Evolutionary conservation across 2,888 invertebrate genomes (phyloP).

Genomic region (Amiota communis): DNA sequence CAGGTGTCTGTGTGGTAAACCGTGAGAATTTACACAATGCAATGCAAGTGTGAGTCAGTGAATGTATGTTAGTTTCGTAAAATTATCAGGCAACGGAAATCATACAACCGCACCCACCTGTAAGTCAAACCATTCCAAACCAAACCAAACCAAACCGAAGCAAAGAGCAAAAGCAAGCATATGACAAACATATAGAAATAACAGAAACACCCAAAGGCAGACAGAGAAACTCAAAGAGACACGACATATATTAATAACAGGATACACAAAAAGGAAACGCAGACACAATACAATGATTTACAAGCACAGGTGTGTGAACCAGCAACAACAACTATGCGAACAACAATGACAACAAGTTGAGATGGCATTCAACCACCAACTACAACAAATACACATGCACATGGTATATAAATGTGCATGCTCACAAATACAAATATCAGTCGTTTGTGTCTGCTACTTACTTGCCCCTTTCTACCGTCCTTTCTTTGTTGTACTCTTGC

Average conservation of each 20-base stretch:
- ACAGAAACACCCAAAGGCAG: not conserved
- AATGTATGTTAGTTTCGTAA: not conserved
- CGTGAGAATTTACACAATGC: constrained; percentile 13
- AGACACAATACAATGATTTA: constrained; percentile 25
- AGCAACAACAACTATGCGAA: not conserved
- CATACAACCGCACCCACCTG: not conserved
- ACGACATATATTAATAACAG: constrained; percentile 24
- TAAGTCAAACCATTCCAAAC: not conserved
- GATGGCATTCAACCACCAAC: not conserved
- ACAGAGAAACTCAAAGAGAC: constrained; percentile 12
- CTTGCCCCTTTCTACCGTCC: too few relatives aligned
- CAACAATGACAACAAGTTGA: not conserved
- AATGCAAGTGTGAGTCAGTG: not conserved
- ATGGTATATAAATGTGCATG: too few relatives aligned
- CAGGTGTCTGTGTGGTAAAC: constrained; percentile 15
- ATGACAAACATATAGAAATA: not conserved
- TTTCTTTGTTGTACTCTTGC: too few relatives aligned
- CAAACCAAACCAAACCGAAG: constrained; percentile 4
- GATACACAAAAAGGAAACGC: constrained; percentile 22
- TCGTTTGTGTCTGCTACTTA: too few relatives aligned
- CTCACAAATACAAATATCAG: too few relatives aligned
- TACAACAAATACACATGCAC: not conserved
- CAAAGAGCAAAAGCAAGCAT: not conserved
- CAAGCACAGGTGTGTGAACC: constrained; percentile 21
- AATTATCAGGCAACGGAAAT: constrained; percentile 20